phyloP scores from a whole-genome alignment of 2,888 invertebrate species.

The Drosophila planitibia region DNA sequence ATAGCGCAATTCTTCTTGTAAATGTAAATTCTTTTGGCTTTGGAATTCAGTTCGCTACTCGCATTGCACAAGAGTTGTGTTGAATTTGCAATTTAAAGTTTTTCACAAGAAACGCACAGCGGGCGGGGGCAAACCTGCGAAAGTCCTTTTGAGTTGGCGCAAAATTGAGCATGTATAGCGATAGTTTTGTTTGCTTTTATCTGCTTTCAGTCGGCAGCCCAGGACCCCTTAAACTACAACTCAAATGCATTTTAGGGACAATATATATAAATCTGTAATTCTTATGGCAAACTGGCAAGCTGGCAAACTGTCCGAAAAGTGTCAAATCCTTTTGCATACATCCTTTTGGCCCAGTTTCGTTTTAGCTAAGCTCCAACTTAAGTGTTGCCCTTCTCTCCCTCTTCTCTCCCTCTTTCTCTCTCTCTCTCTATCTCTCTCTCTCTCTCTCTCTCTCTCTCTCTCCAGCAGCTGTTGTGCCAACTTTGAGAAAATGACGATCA shows the following conservation, averaged over 20 bases:
- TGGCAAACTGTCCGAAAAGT: constrained; percentile 59
- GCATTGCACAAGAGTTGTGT: constrained; percentile 51
- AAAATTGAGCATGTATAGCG: constrained; percentile 51
- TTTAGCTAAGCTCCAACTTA: constrained; percentile 36
- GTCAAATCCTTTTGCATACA: constrained; percentile 60
- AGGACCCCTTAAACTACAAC: constrained; percentile 3
- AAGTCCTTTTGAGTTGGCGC: constrained; percentile 45
- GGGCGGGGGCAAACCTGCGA: constrained; percentile 1
- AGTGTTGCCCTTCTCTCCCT: constrained; percentile 10
- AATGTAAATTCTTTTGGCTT: constrained; percentile 60
- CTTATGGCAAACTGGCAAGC: constrained; percentile 29
- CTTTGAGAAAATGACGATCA: constrained; percentile 25
- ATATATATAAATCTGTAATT: constrained; percentile 55
- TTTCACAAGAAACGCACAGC: constrained; percentile 24
- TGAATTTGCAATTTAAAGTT: constrained; percentile 70
- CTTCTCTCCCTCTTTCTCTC: neutral
- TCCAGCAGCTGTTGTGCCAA: constrained; percentile 34
- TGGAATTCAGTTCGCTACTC: constrained; percentile 35
- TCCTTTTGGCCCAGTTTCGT: constrained; percentile 42
- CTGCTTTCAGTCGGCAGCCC: constrained; percentile 40
- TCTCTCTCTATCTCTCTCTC: neutral
- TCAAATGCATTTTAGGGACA: constrained; percentile 34
- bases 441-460: neutral
- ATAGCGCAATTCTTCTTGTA: constrained; percentile 58
- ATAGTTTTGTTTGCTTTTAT: constrained; percentile 61